Evolutionary conservation across 1,140 invertebrate genomes (phyloP).

Genomic region (Adoxophyes honmai): DNA sequence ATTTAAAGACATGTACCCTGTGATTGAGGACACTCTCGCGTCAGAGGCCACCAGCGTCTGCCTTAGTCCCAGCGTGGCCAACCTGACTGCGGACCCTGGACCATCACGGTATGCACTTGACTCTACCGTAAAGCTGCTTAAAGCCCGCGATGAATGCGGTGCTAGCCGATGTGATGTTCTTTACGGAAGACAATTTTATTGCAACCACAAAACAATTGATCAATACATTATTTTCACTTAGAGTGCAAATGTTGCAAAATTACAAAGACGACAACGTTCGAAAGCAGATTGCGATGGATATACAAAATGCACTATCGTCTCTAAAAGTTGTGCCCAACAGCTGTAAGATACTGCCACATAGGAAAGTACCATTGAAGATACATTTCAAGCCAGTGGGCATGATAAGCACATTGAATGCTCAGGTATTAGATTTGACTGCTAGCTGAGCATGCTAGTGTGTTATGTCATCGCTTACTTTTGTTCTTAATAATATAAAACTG

Average conservation of each 20-base stretch:
- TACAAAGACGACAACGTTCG: conserved; percentile 53
- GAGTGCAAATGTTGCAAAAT: conserved; percentile 48
- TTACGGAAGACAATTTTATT: no score
- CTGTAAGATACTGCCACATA: conserved; percentile 51
- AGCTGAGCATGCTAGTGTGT: no score
- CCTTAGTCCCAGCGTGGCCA: conserved; percentile 33
- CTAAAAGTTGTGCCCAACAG: conserved; percentile 62
- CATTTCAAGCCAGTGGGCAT: conserved; percentile 65
- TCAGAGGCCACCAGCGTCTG: conserved; percentile 61
- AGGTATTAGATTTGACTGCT: conserved; percentile 32
- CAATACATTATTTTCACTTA: conserved; percentile 23
- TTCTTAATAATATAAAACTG: no score
- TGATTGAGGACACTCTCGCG: conserved; percentile 41
- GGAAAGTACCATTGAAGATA: conserved; percentile 60
- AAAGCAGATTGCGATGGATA: conserved; percentile 53
- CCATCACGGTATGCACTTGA: conserved; percentile 46
- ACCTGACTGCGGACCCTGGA: conserved; percentile 22
- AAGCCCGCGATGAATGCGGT: no score
- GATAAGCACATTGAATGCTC: conserved; percentile 56
- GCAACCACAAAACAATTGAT: no score
- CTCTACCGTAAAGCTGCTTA: no score
- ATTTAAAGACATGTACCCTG: conserved; percentile 55
- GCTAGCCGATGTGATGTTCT: no score
- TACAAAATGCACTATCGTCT: conserved; percentile 54
- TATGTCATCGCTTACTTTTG: no score